phyloP scores from a whole-genome alignment of 2,113 vertebrate genomes.

The Neofelis nebulosa region DNA sequence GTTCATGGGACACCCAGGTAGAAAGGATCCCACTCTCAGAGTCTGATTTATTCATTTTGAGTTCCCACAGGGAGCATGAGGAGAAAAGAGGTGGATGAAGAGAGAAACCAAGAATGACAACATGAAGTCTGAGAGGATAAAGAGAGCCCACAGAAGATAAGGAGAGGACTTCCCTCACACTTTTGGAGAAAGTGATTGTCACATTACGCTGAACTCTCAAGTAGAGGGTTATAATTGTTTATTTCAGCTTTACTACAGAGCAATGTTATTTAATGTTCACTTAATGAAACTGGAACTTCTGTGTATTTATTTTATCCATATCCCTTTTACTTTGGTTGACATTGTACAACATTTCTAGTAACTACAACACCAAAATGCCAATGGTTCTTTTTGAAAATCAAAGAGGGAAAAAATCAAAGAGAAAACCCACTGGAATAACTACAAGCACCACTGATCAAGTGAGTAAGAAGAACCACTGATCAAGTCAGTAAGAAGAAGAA shows the following conservation, averaged over 20 bases:
- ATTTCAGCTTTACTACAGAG: background rate
- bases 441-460: background rate
- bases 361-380: background rate
- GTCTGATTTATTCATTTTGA: background rate
- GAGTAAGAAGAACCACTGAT: too few species aligned
- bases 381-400: background rate
- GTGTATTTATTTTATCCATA: background rate
- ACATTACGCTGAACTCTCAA: background rate
- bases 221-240: background rate
- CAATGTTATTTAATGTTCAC: background rate
- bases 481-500: too few species aligned
- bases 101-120: background rate
- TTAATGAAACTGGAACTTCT: background rate
- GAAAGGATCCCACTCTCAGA: background rate
- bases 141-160: background rate
- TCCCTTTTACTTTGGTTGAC: background rate
- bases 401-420: slow-evolving; percentile 1
- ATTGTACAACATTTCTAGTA: background rate
- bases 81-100: background rate
- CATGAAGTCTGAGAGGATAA: background rate
- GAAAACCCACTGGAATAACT: background rate
- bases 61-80: background rate
- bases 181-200: background rate
- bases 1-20: background rate
- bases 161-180: background rate